Evolutionary conservation across 1,140 invertebrate genomes (phyloP).

Genomic region (Orchestia grillus): DNA sequence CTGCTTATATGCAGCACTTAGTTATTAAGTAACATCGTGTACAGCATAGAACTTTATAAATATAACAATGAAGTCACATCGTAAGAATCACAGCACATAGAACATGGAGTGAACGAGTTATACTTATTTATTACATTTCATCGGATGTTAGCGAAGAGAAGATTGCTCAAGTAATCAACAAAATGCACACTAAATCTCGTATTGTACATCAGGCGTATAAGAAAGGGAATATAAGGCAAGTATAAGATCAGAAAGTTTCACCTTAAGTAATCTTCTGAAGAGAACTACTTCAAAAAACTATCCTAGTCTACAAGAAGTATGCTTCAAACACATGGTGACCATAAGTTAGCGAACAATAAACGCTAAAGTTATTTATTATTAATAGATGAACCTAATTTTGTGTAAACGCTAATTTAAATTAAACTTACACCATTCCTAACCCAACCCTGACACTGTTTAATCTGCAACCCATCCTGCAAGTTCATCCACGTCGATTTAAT

Average conservation of each 20-base stretch:
- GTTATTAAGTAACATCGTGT: neutral
- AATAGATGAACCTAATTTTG: neutral
- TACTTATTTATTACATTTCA: neutral
- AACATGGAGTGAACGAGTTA: constrained; percentile 20
- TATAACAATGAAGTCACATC: constrained; percentile 1
- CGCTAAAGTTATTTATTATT: neutral
- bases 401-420: neutral
- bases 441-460: no score
- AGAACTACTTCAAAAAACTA: neutral
- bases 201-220: neutral
- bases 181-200: neutral
- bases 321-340: neutral
- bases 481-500: neutral
- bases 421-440: no score
- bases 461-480: neutral
- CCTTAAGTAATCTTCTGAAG: neutral
- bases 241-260: neutral
- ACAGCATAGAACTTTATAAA: constrained; percentile 8
- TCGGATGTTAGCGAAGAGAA: neutral
- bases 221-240: neutral
- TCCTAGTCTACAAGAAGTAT: neutral
- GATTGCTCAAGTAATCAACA: neutral
- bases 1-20: neutral
- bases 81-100: constrained; percentile 39
- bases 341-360: neutral